phyloP scores from a whole-genome alignment of 2,797 vertebrate species.

The Ciconia nigra region DNA sequence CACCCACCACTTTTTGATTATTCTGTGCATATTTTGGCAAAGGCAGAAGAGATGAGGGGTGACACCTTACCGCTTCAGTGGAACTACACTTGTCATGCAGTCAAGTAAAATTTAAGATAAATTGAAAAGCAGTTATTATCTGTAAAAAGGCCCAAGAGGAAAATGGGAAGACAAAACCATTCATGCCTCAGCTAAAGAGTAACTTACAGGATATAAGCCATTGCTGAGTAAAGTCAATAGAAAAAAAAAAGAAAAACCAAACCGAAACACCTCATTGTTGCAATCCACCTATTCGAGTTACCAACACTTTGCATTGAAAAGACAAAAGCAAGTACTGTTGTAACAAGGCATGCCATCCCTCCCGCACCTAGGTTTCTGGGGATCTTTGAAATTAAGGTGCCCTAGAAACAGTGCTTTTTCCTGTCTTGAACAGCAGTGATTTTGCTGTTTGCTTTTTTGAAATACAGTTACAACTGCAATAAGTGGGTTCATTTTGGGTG shows the following conservation, averaged over 20 bases:
- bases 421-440: not conserved
- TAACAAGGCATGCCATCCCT: not conserved
- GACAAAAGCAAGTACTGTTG: not conserved
- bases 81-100: not conserved
- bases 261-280: not conserved
- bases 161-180: not conserved
- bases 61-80: not conserved
- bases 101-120: not conserved
- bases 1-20: not conserved
- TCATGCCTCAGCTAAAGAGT: not conserved
- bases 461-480: not conserved
- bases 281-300: not conserved
- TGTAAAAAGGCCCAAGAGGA: not conserved
- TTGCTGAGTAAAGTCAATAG: not conserved
- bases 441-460: not conserved
- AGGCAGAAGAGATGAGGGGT: not conserved
- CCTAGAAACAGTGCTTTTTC: not conserved
- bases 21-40: not conserved
- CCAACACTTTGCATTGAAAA: not conserved
- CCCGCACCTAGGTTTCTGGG: not conserved
- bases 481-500: not conserved
- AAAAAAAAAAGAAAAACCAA: not conserved
- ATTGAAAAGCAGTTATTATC: not conserved
- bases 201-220: not conserved
- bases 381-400: not conserved